Evolutionary conservation across 2,113 vertebrate species (phyloP), one percentile per base, ranked within the genome.

Genomic region (Amblyopsis rosae): DNA sequence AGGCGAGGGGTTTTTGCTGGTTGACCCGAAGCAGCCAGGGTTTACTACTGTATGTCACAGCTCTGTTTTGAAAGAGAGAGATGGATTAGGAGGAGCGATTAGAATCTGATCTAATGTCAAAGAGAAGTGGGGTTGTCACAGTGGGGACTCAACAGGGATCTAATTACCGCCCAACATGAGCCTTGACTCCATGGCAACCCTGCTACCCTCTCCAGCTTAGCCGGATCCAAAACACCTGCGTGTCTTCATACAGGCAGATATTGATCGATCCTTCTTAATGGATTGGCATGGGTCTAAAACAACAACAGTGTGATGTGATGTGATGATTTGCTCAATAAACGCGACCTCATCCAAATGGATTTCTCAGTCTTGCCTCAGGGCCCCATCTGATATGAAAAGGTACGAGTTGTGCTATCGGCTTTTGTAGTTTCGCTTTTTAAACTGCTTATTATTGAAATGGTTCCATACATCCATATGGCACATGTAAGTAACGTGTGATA

Each of bases 91-190:
- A 57, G 49, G 13, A 46, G 3, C 13, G n/a, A 66, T 33, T 58
- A n/a, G 77, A 67, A 76, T 83, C 53, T 16, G 63, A 71, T 76
- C 51, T 74, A 77, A 62, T 77, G 72, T 71, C 72, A 57, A 64
- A 33, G 12, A 61, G 45, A 75, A 48, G 70, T 68, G 60, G 50
- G 69, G 65, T 41, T 53, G 61, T 71, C 72, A 62, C 70, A 71
- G 70, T 67, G 12, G 79, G 74, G 77, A 72, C 71, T 76, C 63
- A 85, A 81, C 82, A 79, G 80, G 79, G 82, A 80, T 86, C 83
- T 87, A 89, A 88, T 89, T 89, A 82, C 65, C 79, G 82, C 84
- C 77, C 88, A 75, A 70, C 76, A 81, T 67, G 83, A 70, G 69
- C 67, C 16, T 67, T 64, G 80, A 80, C 80, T 77, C 81, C 85